phyloP scores from a whole-genome alignment of 2,113 vertebrate species.

The Saguinus imperator region DNA sequence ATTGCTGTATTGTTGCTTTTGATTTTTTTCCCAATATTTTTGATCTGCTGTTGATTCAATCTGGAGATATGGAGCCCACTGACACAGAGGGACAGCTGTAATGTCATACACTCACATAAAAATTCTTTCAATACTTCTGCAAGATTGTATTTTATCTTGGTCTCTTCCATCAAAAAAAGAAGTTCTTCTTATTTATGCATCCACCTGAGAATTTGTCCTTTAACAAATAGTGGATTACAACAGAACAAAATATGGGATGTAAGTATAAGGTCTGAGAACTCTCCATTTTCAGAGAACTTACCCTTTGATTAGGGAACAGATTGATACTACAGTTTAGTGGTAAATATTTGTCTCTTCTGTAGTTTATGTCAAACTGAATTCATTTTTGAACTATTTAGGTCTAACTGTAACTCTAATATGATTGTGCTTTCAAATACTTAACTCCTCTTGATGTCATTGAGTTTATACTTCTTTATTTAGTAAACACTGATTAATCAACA shows the following conservation, averaged over 20 bases:
- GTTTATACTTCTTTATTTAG: background rate
- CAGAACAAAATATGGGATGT: background rate
- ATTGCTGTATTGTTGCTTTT: background rate
- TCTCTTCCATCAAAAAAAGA: background rate
- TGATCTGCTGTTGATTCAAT: background rate
- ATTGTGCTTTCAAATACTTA: background rate
- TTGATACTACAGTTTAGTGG: background rate
- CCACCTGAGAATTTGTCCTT: background rate
- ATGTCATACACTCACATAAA: background rate
- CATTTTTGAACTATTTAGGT: background rate
- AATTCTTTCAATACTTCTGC: background rate
- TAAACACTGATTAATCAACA: background rate
- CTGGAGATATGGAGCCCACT: background rate
- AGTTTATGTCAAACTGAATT: background rate
- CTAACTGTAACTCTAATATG: background rate
- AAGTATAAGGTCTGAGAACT: background rate
- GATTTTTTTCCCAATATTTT: background rate
- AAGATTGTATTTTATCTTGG: background rate
- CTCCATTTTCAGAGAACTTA: background rate
- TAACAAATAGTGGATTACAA: background rate
- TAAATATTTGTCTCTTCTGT: background rate
- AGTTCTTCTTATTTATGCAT: background rate
- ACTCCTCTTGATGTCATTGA: background rate
- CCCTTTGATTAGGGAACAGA: background rate
- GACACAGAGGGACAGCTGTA: background rate